Evolutionary conservation across 2,797 vertebrate genomes (phyloP), one percentile per base, ranked within the genome.

Genomic region (Mallotus villosus): DNA sequence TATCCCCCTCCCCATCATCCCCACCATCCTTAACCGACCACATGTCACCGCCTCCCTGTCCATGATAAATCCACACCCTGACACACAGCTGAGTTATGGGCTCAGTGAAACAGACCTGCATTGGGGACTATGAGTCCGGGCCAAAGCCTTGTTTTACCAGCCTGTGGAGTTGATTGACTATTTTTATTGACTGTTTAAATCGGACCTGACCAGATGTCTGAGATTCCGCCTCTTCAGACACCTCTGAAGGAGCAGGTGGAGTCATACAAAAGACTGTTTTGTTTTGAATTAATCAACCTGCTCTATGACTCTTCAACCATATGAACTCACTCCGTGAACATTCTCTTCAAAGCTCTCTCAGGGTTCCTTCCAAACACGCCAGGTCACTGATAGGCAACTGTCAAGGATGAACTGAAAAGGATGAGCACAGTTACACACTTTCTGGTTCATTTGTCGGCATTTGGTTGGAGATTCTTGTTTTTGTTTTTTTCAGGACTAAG

Each of bases 101-200:
- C 78, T 62, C 75, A 72, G 84, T 91, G 90, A 90, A 80, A 46
- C 78, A 76, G 73, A 77, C 79, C 74, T 81, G 76, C 64, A 70
- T 62, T 32, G 21, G 32, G 72, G 75, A 78, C 82, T 57, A 2
- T 72, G 80, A 65, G 77, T 85, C 86, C 89, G 89, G 81, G 86
- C 69, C 83, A 73, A 66, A 4, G 66, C 55, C 71, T 7, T 77
- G 81, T 88, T 92, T 91, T 88, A 88, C 78, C 72, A 74, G 75
- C 79, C 78, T 75, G 63, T 81, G 66, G 73, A 81, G 80, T 74
- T 87, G 84, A 87, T 88, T 88, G 85, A 80, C 81, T 74, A 75
- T 74, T 89, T 90, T 93, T 89, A 91, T 81, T 74, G 89, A 86
- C 84, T 86, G 79, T 76, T 76, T 88, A 90, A 92, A 93, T 82